phyloP scores from a whole-genome alignment of 2,888 invertebrate species.

The Callyntrura sp. region DNA sequence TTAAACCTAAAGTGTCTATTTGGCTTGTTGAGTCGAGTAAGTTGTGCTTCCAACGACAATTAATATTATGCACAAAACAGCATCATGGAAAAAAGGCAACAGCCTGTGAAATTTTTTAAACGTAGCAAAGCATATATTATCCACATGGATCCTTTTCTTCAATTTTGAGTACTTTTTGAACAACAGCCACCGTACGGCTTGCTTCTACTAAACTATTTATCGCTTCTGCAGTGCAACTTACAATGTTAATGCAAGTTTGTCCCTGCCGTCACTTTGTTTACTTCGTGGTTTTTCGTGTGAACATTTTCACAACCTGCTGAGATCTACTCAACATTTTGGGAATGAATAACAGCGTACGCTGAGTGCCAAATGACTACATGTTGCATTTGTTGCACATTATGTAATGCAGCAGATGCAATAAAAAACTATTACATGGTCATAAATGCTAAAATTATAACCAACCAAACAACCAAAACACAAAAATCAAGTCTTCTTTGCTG shows the following conservation, averaged over 20 bases:
- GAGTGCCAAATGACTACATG: no score
- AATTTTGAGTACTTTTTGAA: not conserved
- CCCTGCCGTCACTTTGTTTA: constrained; percentile 46
- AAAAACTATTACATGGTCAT: not conserved
- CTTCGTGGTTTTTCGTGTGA: constrained; percentile 74
- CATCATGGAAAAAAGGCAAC: constrained; percentile 66
- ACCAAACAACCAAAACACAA: not conserved
- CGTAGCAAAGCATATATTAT: no score
- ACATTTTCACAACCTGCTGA: constrained; percentile 64
- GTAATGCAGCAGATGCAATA: not conserved
- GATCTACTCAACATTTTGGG: constrained; percentile 18
- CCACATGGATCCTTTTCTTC: not conserved
- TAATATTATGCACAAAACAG: no score
- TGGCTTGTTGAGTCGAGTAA: no score
- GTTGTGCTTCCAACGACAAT: no score
- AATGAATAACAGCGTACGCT: not conserved
- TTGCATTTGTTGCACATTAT: not conserved
- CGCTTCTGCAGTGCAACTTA: no score
- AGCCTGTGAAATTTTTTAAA: constrained; percentile 72
- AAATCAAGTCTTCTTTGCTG: no score
- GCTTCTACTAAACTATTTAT: not conserved
- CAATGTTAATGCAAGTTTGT: constrained; percentile 30
- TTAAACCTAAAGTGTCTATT: not conserved
- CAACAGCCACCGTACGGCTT: not conserved
- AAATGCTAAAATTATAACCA: not conserved